Base-by-base conservation (phyloP, 1,140 invertebrate species). In the Drosophila nigromelanica region DNA sequence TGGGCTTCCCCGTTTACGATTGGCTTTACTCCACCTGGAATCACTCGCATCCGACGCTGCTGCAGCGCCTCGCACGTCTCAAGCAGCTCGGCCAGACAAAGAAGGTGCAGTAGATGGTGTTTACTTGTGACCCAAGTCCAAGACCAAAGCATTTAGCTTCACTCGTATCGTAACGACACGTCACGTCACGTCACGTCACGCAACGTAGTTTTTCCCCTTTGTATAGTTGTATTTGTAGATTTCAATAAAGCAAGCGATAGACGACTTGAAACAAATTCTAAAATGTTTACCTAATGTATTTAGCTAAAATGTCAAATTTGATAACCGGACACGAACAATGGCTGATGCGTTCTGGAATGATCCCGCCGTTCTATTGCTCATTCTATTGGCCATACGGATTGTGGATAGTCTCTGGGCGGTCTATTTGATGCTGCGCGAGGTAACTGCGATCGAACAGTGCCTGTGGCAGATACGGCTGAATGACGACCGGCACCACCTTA, bases 41-140 rank as follows among this genome's bases (percentile, higher is more conserved):
- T 92, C 98, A 98, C 93, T 98, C 96, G 30, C 99, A 99, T 94
- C 99, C 99, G 63, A 97, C 98, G 30, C 92, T 99, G 7, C 93
- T 99, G n/a, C 97, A 99, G 92, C 93, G 99, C 89, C 93, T 99
- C 55, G 94, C 95, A 35, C 73, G 91, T 0, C 75, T 91, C 3
- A 74, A 89, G 30, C 76, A 91, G 69, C 50, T 90, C 14, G 78
- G 85, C 52, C 50, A 69, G n/a, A n/a, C 42, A 10, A 87, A 87
- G 68, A 87, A 87, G 43, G 18, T 42, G 14, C 73, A 87, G 60
- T 89, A 79, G 43, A 18, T 5, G 21, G 27, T 6, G 5, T 47
- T 47, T 18, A 2, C 48, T 15, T 27, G 66, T 30, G 43, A 7
- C 11, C 5, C 8, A 10, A 56, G 40, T 47, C 35, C 27, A 10